Percentiles rank a stretch among this genome's conserved stretches.
These are phyloP conservation scores for Eidolon helvum DNA, from an alignment of 2,113 vertebrate species.

Conservation along the genomic window DNA sequence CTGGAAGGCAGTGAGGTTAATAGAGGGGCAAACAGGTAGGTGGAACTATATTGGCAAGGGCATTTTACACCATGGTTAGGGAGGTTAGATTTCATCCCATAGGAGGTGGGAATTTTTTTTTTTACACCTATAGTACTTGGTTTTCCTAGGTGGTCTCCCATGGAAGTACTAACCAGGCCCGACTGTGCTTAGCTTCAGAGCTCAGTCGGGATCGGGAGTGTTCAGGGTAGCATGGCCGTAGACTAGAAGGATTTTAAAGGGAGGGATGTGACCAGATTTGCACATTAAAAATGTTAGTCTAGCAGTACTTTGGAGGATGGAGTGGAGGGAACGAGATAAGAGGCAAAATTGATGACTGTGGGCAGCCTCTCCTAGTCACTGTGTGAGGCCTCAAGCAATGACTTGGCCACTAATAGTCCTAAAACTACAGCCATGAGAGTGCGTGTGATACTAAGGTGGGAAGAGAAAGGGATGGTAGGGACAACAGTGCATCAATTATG, in stretches of 20 bases:
- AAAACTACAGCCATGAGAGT: not conserved
- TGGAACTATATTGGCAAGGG: too few species aligned
- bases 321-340: not conserved
- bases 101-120: not conserved
- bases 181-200: too few species aligned
- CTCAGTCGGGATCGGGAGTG: too few species aligned
- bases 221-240: too few species aligned
- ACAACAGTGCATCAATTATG: not conserved
- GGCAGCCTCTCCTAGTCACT: not conserved
- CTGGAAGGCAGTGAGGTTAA: not conserved
- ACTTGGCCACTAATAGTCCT: not conserved
- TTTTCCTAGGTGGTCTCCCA: too few species aligned
- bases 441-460: fast-evolving
- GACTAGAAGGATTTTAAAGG: not conserved
- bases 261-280: not conserved
- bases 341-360: not conserved
- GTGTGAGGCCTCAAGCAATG: not conserved
- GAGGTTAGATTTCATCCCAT: not conserved
- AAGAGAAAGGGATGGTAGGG: not conserved
- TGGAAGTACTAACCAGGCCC: too few species aligned
- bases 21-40: not conserved
- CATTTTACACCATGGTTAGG: not conserved
- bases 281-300: not conserved
- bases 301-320: not conserved
- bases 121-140: too few species aligned